Conservation (phyloP, 2,797 vertebrate genomes). For the Danio albolineatus region DNA sequence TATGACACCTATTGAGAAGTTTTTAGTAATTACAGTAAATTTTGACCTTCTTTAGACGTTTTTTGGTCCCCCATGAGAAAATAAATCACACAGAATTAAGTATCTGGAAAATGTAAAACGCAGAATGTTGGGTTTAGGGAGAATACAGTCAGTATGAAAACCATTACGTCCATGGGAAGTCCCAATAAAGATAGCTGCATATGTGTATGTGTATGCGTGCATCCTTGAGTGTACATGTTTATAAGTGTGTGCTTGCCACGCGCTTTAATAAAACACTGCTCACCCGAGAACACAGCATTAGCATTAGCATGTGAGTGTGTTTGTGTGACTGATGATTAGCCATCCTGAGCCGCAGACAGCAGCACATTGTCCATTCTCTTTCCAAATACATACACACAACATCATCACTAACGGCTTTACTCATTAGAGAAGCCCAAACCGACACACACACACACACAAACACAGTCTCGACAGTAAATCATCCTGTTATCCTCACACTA, state of each 20-base stretch:
- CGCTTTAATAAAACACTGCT: background rate
- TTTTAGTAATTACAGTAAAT: no score
- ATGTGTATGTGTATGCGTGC: no score
- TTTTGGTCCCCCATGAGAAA: no score
- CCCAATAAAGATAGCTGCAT: no score
- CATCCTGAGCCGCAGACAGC: constrained; percentile 67
- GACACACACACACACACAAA: background rate
- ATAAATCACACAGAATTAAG: no score
- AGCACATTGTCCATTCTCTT: constrained; percentile 76
- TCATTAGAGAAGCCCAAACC: constrained; percentile 69
- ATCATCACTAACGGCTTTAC: constrained; percentile 77
- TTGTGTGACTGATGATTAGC: constrained; percentile 61
- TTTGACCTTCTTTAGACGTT: no score
- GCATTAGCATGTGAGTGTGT: constrained; percentile 19
- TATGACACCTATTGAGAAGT: no score
- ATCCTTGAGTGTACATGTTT: no score
- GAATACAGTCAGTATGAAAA: no score
- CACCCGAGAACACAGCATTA: background rate
- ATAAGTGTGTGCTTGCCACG: background rate
- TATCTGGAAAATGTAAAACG: no score
- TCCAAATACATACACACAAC: constrained; percentile 70
- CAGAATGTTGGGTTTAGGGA: no score
- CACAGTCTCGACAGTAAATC: constrained; percentile 14
- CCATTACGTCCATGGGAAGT: no score
- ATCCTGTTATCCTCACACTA: constrained; percentile 4